Percentiles rank a stretch among this genome's conserved stretches.
Conservation (phyloP, 2,113 vertebrate species). For the Chitala chitala region DNA sequence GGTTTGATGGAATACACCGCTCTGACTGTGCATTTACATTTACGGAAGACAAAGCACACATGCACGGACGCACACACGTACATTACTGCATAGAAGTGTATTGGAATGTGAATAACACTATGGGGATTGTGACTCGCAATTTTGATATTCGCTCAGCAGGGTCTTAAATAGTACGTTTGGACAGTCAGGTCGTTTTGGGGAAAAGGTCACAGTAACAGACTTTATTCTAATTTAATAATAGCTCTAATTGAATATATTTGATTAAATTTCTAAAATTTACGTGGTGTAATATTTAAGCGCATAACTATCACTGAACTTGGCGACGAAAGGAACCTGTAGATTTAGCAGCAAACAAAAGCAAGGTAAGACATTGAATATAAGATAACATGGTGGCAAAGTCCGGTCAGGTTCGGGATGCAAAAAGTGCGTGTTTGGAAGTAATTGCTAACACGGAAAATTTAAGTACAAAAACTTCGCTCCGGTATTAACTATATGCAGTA, state of each 20-base stretch:
- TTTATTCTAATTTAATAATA: background rate
- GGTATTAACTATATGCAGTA: background rate
- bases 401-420: background rate
- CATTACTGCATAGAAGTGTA: constrained; percentile 27
- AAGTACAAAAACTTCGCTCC: background rate
- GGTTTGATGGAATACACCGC: background rate
- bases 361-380: background rate
- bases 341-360: background rate
- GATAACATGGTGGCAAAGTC: background rate
- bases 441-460: background rate
- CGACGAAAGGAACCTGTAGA: constrained; percentile 10
- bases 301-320: background rate
- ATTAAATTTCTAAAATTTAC: too few relatives aligned
- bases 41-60: background rate
- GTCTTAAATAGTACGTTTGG: constrained; percentile 35
- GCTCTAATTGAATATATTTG: background rate
- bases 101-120: constrained; percentile 45
- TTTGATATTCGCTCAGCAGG: constrained; percentile 34
- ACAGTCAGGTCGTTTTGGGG: constrained; percentile 31
- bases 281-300: too few relatives aligned
- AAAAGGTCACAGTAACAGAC: background rate
- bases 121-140: constrained; percentile 41
- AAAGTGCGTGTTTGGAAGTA: background rate
- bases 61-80: constrained; percentile 26
- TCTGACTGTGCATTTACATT: background rate